Base-by-base conservation (phyloP, 2,797 vertebrate species). In the Darevskia mixta region DNA sequence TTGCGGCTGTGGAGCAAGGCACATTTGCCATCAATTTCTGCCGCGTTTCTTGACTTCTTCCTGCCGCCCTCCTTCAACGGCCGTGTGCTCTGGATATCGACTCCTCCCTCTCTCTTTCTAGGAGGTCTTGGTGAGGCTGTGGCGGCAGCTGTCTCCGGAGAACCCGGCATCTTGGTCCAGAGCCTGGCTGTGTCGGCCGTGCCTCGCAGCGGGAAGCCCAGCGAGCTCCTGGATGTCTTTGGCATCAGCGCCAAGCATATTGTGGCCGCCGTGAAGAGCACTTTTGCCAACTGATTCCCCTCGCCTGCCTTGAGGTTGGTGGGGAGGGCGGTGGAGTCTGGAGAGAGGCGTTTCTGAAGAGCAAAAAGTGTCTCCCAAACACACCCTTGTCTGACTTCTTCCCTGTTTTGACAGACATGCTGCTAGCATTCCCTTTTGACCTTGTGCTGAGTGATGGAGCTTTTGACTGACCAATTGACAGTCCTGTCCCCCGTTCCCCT, bases 61-160 rank as follows among this genome's bases (percentile, higher is more conserved):
- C 61, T 23, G 61, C 20, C 0, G 0, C 20, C 61, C 61, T 23
- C 20, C 20, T 23, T 64, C 6, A 0, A 64, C 17, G 5, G 20
- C 23, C 0, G 7, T 0, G 1, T 2, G 61, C 73, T 20, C 58
- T 55, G 49, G 17, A 7, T 87, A 66, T 61, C 66, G 38, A 4
- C 66, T 64, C 71, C 17, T 8, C 20, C 27, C 83, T 78, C 69
- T 95, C 66, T 80, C 29, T 29, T 41, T 72, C 4, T 92, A 98
- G 98, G 98, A 91, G 98, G 98, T 79, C 95, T 98, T 0, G 98
- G 98, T 2, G 98, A 98, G 92, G 97, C 98, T 0, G 97, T 98
- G 87, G 97, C 95, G 82, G 95, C 97, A 0, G 98, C 96, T 0
- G 96, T 98, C 61, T 95, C 97, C 23, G 96, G 95, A 64, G 97